Base-by-base conservation (phyloP, 1,140 invertebrate genomes). In the Drosophila ficusphila region DNA sequence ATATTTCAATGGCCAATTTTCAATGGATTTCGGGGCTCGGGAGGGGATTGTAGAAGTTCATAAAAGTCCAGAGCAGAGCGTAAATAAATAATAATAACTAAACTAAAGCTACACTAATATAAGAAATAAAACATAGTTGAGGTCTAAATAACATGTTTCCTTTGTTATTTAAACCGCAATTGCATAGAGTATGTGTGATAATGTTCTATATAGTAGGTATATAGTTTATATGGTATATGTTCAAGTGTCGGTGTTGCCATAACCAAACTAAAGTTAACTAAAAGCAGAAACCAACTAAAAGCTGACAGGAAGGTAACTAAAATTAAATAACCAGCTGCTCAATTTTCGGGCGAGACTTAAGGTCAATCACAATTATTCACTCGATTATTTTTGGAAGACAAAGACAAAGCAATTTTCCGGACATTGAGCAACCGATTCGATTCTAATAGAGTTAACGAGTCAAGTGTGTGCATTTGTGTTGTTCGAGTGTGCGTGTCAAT, bases 1-100 rank as follows among this genome's bases (percentile, higher is more conserved):
- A 44, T 23, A 36, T 57, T 9, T 60, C n/a, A 36, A 11, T 65
- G 61, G 58, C 61, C 61, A 64, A 65, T 65, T 64, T 64, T 14
- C 0, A 7, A 4, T 14, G 3, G n/a, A 1, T 14, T 18, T 7
- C 8, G 7, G 41, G 7, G 2, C 25, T 4, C 2, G 11, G 11
- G 25, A 23, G 19, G 31, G 14, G 33, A 33, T 19, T 33, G 7
- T 52, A n/a, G 1, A 49, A 16, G 12, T 19, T 38, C 14, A 25
- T 25, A 58, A 58, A 42, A 29, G 14, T 60, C 38, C 21, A 60
- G 53, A 44, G 36, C 53, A 62, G 53, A 33, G 27, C 58, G 7
- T 25, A 39, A n/a, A 61, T 11, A 42, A 62, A 33, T 58, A 14
- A 29, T n/a, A 54, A 9, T 19, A 29, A 27, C 18, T 27, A 54